These are phyloP conservation scores for Luffia ferchaultella DNA, from an alignment of 2,888 invertebrate genomes.

Conservation along the genomic window DNA sequence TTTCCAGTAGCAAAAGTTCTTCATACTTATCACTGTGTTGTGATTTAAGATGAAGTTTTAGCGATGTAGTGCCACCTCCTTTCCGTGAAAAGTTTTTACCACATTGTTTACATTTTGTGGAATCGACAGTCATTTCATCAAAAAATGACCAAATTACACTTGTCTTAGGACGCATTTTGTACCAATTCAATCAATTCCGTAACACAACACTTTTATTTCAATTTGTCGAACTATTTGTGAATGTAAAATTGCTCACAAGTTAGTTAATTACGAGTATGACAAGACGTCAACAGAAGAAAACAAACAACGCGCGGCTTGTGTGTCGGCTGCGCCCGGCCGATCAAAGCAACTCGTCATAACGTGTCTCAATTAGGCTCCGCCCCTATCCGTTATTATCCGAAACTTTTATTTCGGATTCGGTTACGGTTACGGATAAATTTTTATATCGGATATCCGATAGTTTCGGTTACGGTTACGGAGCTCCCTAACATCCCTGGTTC, in stretches of 20 bases:
- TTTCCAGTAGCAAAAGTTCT: slow-evolving; percentile 6
- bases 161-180: slow-evolving; percentile 8
- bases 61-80: slow-evolving; percentile 12
- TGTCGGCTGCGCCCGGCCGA: slow-evolving; percentile 1
- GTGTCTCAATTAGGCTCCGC: slow-evolving; percentile 5
- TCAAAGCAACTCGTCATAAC: slow-evolving; percentile 7
- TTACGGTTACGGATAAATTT: slow-evolving; percentile 1
- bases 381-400: slow-evolving; percentile 2
- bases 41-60: slow-evolving; percentile 11
- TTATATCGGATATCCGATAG: no score
- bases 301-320: background rate
- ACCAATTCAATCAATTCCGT: background rate
- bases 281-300: slow-evolving; percentile 3
- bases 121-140: slow-evolving; percentile 9
- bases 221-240: slow-evolving; percentile 1
- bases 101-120: slow-evolving; percentile 11
- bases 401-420: slow-evolving; percentile 2
- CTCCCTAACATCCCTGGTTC: background rate
- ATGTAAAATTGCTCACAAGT: slow-evolving; percentile 1
- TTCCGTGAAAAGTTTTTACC: slow-evolving; percentile 6
- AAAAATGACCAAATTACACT: slow-evolving; percentile 7
- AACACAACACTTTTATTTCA: slow-evolving; percentile 1
- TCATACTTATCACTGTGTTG: slow-evolving; percentile 10
- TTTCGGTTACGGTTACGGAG: no score
- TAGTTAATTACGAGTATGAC: background rate